These are phyloP conservation scores for Ctenicera cuprea DNA, from an alignment of 2,888 invertebrate species.

Conservation along the genomic window DNA sequence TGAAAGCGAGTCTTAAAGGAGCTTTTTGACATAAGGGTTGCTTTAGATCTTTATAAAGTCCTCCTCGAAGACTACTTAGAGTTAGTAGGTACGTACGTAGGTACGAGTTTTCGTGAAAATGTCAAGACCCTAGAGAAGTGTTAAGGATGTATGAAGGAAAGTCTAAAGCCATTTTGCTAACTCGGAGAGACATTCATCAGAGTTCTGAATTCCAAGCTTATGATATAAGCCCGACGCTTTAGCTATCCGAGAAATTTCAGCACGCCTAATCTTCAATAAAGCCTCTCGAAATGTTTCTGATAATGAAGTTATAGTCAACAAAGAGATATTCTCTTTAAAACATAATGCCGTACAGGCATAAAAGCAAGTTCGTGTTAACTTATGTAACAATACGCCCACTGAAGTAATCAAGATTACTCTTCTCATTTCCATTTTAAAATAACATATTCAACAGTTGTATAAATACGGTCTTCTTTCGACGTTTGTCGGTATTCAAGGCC, in stretches of 20 bases:
- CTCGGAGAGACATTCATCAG: constrained; percentile 36
- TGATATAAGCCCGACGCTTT: constrained; percentile 38
- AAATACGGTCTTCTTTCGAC: constrained; percentile 2
- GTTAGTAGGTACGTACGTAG: neutral
- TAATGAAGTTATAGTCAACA: constrained; percentile 33
- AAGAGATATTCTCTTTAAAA: constrained; percentile 33
- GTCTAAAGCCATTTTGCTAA: constrained; percentile 26
- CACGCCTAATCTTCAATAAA: constrained; percentile 38
- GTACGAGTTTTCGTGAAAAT: constrained; percentile 14
- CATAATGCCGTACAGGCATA: constrained; percentile 19
- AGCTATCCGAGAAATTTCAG: constrained; percentile 29
- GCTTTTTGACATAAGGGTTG: neutral
- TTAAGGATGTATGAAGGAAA: neutral
- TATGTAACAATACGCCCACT: constrained; percentile 41
- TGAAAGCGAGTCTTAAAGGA: neutral
- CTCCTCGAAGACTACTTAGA: neutral
- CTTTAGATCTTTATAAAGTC: neutral
- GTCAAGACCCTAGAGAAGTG: constrained; percentile 23
- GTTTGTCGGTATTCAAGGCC: constrained; percentile 14
- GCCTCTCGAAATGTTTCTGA: constrained; percentile 39
- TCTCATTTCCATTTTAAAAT: constrained; percentile 34
- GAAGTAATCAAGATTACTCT: constrained; percentile 33
- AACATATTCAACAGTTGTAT: constrained; percentile 29
- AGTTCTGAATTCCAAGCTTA: constrained; percentile 37
- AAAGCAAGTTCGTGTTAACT: constrained; percentile 31